These are phyloP conservation scores for Anguilla japonica DNA, from an alignment of 2,113 vertebrate genomes.

Conservation along the genomic window DNA sequence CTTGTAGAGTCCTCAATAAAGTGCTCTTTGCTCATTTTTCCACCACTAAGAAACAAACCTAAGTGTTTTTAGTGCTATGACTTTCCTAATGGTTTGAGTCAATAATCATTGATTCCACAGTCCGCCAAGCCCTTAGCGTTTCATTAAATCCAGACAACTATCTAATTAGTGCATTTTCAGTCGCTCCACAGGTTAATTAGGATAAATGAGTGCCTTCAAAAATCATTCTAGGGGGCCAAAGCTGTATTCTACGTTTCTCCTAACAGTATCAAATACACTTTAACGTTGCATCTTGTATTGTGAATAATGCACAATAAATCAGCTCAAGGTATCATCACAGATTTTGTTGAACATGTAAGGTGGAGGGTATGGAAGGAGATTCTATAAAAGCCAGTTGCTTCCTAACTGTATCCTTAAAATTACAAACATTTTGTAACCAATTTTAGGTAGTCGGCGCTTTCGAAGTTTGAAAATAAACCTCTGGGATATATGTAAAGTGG, in stretches of 20 bases:
- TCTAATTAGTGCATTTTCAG: constrained; percentile 55
- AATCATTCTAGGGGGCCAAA: constrained; percentile 34
- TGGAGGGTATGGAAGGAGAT: no score
- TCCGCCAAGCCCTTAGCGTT: constrained; percentile 40
- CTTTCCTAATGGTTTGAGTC: constrained; percentile 34
- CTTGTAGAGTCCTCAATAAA: neutral
- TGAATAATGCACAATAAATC: neutral
- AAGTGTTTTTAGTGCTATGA: constrained; percentile 10
- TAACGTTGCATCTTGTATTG: constrained; percentile 13
- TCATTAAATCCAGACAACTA: constrained; percentile 51
- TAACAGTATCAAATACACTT: constrained; percentile 25
- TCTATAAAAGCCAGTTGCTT: no score
- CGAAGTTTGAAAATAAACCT: no score
- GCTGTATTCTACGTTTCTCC: constrained; percentile 41
- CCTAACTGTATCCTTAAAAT: no score
- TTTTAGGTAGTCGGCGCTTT: no score
- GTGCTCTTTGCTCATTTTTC: neutral
- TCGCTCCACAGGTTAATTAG: constrained; percentile 54
- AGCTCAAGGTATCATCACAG: neutral
- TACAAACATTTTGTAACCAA: no score
- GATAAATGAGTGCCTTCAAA: constrained; percentile 54
- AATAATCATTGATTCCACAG: constrained; percentile 36
- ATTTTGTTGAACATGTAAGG: no score
- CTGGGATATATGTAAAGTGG: no score
- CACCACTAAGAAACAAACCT: neutral